These are phyloP conservation scores for Cassiopea andromeda DNA, from an alignment of 30 jellyfish, hydroid and myxozoan species.

Conservation along the genomic window DNA sequence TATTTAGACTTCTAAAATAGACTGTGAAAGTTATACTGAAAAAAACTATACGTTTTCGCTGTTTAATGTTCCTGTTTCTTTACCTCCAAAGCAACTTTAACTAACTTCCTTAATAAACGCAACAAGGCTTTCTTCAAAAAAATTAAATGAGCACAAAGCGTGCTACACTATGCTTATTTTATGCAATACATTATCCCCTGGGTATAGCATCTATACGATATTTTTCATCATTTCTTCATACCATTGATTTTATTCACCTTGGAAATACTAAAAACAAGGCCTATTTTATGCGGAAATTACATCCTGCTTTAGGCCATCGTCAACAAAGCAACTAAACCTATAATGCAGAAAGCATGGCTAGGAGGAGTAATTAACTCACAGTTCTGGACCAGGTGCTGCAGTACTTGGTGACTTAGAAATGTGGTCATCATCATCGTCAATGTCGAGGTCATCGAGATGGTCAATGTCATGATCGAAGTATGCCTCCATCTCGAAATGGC, in stretches of 20 bases:
- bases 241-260: background rate
- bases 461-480: constrained; percentile 60
- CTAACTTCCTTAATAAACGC: no score
- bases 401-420: constrained; percentile 27
- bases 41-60: no score
- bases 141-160: no score
- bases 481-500: constrained; percentile 71
- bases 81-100: no score
- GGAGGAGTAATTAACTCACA: constrained; percentile 38
- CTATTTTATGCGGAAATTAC: constrained; percentile 29
- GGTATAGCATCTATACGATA: no score
- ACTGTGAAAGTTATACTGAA: no score
- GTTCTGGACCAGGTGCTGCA: constrained; percentile 80
- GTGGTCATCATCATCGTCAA: constrained; percentile 81
- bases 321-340: background rate
- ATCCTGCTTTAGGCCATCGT: constrained; percentile 23
- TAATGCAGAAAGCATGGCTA: background rate
- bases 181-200: no score
- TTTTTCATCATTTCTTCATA: no score
- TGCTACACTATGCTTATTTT: no score
- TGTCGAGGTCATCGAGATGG: constrained; percentile 84
- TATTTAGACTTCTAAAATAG: no score
- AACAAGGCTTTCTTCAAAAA: no score
- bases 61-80: no score
- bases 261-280: background rate